Evolutionary conservation across 2,888 invertebrate species (phyloP), one percentile per base, ranked within the genome.

Genomic region (Drepanosiphum platanoidis): DNA sequence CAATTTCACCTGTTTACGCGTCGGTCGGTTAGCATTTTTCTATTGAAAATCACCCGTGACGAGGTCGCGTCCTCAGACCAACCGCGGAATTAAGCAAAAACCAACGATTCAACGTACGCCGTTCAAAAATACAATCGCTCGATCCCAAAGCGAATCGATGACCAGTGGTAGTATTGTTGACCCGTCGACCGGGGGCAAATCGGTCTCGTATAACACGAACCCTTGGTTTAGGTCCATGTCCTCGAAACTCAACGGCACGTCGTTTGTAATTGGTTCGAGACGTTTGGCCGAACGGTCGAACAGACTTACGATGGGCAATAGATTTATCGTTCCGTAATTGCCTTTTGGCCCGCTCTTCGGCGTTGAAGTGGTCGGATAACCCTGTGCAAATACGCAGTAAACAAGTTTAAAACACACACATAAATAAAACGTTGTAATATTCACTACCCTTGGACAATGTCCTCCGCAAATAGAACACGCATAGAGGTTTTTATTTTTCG

Each of bases 81-180:
- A n/a, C n/a, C n/a, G n/a, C n/a, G n/a, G n/a, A n/a, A n/a, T n/a
- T n/a, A n/a, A n/a, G n/a, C n/a, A n/a, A n/a, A n/a, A n/a, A n/a
- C n/a, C n/a, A n/a, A n/a, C n/a, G n/a, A n/a, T n/a, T n/a, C 27
- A 52, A 27, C 71, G 86, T 86, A 88, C 88, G 74, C 88, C 86
- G 72, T 88, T 87, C 22, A 95, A 89, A 88, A 92, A 93, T 27
- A 95, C 92, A 87, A 93, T 92, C 1, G 93, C 93, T 87, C 94
- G 90, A 89, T 96, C 96, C n/a, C 92, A 91, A 22, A 95, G 90
- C 52, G 91, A 91, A 1, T 89, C 88, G 9, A 94, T 91, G 30
- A 90, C 89, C 4, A 95, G 90, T 2, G 90, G 90, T 61, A 93
- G 87, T 7, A 86, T 88, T 0, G 18, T 46, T 8, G 34, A n/a